These are phyloP conservation scores for Agrotis clavis DNA, from an alignment of 2,888 invertebrate species.

Conservation along the genomic window DNA sequence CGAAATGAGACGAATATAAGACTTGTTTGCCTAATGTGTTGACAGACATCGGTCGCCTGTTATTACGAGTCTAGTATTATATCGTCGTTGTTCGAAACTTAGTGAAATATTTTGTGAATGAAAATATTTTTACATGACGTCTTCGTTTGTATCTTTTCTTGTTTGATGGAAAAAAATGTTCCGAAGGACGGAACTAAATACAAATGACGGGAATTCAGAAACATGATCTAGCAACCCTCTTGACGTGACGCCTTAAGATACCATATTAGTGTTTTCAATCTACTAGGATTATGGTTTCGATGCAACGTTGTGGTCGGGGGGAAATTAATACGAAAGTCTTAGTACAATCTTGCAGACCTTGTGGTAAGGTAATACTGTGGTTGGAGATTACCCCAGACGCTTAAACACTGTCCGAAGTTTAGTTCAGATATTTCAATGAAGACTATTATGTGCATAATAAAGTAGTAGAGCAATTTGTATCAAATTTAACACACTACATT, in stretches of 20 bases:
- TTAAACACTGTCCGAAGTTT: slow-evolving; percentile 11
- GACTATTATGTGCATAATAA: neutral
- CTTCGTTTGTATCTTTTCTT: no score
- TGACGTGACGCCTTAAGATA: slow-evolving; percentile 72
- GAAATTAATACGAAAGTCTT: slow-evolving; percentile 60
- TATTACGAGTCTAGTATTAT: no score
- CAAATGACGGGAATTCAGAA: no score
- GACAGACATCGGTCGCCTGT: no score
- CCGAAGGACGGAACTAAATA: no score
- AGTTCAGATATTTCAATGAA: slow-evolving; percentile 9
- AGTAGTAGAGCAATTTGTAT: no score
- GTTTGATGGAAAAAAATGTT: no score
- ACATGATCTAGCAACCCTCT: slow-evolving; percentile 49
- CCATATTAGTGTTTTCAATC: slow-evolving; percentile 78
- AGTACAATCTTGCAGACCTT: slow-evolving; percentile 29
- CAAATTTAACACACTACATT: neutral
- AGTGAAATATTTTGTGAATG: no score
- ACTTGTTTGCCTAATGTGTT: no score
- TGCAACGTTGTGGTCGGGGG: slow-evolving; percentile 59
- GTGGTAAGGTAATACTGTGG: slow-evolving; percentile 20
- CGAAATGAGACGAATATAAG: no score
- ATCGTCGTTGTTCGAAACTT: no score
- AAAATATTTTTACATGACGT: no score
- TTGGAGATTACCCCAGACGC: neutral
- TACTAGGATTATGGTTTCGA: slow-evolving; percentile 59